Conservation (phyloP, 1,140 invertebrate species). For the Semibalanus balanoides region DNA sequence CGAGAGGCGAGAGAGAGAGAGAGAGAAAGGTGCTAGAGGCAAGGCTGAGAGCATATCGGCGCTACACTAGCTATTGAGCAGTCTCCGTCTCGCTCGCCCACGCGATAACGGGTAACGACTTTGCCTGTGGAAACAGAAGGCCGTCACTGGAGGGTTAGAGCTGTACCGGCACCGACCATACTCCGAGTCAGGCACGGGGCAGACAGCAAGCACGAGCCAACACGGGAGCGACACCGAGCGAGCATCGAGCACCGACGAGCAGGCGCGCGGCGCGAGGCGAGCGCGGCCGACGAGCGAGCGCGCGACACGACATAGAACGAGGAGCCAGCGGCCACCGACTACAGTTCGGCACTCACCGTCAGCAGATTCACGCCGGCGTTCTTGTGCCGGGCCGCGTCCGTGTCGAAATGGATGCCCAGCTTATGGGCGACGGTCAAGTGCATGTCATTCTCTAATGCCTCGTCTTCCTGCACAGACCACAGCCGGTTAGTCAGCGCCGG, state of each 20-base stretch:
- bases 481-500: slow-evolving; percentile 5
- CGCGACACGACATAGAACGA: too few species aligned
- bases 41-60: neutral
- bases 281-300: too few species aligned
- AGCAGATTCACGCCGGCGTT: slow-evolving; percentile 29
- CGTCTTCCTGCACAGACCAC: slow-evolving; percentile 27
- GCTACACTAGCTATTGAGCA: neutral
- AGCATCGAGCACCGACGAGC: neutral
- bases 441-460: slow-evolving; percentile 28
- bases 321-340: too few species aligned
- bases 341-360: slow-evolving; percentile 26
- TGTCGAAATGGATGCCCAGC: slow-evolving; percentile 30
- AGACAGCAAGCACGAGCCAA: neutral
- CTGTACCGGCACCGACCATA: neutral
- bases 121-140: neutral
- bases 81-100: neutral
- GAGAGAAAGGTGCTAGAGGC: neutral
- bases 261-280: too few species aligned
- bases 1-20: neutral
- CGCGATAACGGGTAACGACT: neutral
- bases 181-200: too few species aligned
- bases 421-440: slow-evolving; percentile 27
- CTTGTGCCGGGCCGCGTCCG: slow-evolving; percentile 25
- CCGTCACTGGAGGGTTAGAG: neutral
- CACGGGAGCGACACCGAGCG: neutral